Evolutionary conservation across 2,113 vertebrate species (phyloP), one percentile per base, ranked within the genome.

Genomic region (Stegastes partitus): DNA sequence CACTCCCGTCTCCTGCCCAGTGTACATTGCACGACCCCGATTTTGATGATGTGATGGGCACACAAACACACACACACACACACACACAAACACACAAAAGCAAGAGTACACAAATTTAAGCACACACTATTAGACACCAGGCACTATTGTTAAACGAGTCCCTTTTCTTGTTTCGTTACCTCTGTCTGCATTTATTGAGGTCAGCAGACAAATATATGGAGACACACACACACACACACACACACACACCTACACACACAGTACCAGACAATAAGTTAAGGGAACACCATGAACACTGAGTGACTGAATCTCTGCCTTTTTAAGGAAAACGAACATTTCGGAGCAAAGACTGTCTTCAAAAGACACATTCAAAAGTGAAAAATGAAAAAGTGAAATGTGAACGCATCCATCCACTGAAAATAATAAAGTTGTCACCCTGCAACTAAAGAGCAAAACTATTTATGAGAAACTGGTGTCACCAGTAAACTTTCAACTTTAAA

Each of bases 81-180:
- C 74, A 51, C 79, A 66, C 62, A 73, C 64, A 56, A 64, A 74
- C 59, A 78, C 65, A 70, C 61, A 82, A 62, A 72, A 73, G 55
- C 67, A 68, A 62, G 37, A 63, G 59, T 21, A 57, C 77, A 72
- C 73, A 62, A 3, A 45, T 10, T 14, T 11, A 42, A 12, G 28
- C 2, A 49, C 78, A 83, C 70, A 83, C 73, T 31, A 23, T 25
- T 4, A 77, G 70, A 87, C 25, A 91, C 86, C 80, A 88, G 87
- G 89, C 82, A 81, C 74, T 58, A 89, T 87, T 90, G 88, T 91
- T 86, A 68, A 77, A 82, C 18, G 6, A 70, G 77, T 68, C 73
- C 49, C 67, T 63, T 64, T 57, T 68, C 63, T 47, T 65, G 66
- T 79, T 70, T 72, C 61, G 70, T 61, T 73, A 55, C 79, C 57